These are phyloP conservation scores for Pachydiplax longipennis DNA, from an alignment of 2,888 invertebrate genomes.

Conservation along the genomic window DNA sequence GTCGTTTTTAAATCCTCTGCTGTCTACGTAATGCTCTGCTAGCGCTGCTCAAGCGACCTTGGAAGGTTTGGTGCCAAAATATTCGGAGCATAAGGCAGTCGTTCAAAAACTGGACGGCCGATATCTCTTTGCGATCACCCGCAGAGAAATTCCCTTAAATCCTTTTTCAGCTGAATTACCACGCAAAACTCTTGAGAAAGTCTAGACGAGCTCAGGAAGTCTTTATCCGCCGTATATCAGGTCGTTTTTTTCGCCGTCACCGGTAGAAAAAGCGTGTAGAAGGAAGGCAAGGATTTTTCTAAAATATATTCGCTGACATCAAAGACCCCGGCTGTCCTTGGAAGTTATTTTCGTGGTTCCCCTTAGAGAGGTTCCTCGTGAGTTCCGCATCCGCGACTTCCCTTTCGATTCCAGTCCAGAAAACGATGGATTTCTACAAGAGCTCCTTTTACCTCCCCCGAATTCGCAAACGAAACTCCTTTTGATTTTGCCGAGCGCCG, in stretches of 20 bases:
- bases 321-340: not conserved
- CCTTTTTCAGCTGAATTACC: not conserved
- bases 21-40: too few species aligned
- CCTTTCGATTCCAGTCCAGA: not conserved
- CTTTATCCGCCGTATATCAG: not conserved
- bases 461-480: not conserved
- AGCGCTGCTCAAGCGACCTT: too few species aligned
- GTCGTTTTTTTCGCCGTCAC: not conserved
- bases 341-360: not conserved
- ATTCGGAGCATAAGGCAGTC: too few species aligned
- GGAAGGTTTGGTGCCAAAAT: too few species aligned
- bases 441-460: not conserved
- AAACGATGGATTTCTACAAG: not conserved
- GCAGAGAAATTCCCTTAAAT: not conserved
- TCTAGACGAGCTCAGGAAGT: not conserved
- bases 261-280: not conserved
- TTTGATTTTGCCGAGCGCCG: not conserved
- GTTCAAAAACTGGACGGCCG: too few species aligned
- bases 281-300: not conserved
- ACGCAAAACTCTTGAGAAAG: not conserved
- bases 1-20: too few species aligned
- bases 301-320: not conserved
- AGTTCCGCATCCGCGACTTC: not conserved
- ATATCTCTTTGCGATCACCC: too few species aligned
- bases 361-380: not conserved